These are phyloP conservation scores for Andricus grossulariae DNA, from an alignment of 1,140 invertebrate species.

Conservation along the genomic window DNA sequence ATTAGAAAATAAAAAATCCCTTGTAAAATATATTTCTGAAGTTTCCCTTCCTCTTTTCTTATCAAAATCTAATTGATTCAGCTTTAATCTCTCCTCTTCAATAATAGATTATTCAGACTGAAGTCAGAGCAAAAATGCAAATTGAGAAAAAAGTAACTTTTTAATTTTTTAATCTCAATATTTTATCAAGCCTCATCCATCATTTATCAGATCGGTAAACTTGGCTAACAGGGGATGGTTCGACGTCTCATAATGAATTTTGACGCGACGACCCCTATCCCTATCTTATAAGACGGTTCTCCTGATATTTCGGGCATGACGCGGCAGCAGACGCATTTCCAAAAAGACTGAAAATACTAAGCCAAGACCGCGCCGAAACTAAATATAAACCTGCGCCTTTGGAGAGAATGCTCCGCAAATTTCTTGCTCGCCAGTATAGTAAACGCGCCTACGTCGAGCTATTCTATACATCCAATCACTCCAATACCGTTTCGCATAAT, in stretches of 20 bases:
- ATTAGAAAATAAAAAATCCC: too few relatives aligned
- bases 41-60: too few relatives aligned
- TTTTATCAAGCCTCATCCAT: too few relatives aligned
- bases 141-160: too few relatives aligned
- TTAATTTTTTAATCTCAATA: too few relatives aligned
- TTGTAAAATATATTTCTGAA: too few relatives aligned
- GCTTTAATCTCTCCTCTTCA: too few relatives aligned
- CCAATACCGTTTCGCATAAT: constrained; percentile 18
- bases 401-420: constrained; percentile 57
- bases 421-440: constrained; percentile 34
- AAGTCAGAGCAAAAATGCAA: too few relatives aligned
- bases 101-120: too few relatives aligned
- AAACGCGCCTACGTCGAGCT: constrained; percentile 35
- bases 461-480: constrained; percentile 33
- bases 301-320: constrained; percentile 51
- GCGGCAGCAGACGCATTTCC: constrained; percentile 61
- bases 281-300: constrained; percentile 20
- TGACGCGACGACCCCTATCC: not conserved
- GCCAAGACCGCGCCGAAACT: constrained; percentile 68
- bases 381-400: constrained; percentile 68
- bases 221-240: not conserved
- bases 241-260: not conserved
- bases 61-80: too few relatives aligned
- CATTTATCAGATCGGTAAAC: too few relatives aligned
- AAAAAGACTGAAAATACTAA: constrained; percentile 68